Base-by-base conservation (phyloP, 2,888 invertebrate genomes). In the Laothoe populi region DNA sequence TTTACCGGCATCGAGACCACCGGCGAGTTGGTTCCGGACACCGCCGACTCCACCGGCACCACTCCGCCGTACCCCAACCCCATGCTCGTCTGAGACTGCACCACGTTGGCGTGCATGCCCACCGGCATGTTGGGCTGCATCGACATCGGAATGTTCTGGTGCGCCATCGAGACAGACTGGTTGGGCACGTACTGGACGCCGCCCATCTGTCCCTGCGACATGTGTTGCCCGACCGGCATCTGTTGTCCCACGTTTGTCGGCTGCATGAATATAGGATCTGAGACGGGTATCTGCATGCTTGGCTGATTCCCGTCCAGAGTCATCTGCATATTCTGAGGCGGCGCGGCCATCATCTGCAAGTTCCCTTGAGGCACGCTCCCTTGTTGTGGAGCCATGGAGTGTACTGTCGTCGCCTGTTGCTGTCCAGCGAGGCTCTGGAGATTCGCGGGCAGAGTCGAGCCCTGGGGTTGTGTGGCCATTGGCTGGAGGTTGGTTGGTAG, bases 361-460 rank as follows among this genome's bases (percentile, higher is more conserved):
- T 94, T 92, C 64, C 93, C 94, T 82, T 94, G 94, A 16, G 93
- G 91, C 78, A 94, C 93, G 71, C 88, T 94, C 67, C 93, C 93
- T 73, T 94, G 92, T 68, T 94, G 94, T 3, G 88, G 84, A 65
- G 88, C 85, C 80, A 92, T 91, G 44, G 84, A 76, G 69, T 92
- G 92, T 61, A 92, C 90, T 19, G 83, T 72, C 46, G 78, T 78
- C 5, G 90, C 84, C 74, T 94, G 90, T 77, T 93, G 94, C 69
- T 90, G 94, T 53, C 86, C 86, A 64, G 87, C 88, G 62, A 93
- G 73, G 59, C 88, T 88, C 77, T 94, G 94, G 72, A 94, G 87
- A 87, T 94, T 94, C 16, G 94, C 89, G 42, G 94, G 94, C 71
- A 94, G 86, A n/a, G 94, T 94, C 0, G 94, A 86, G n/a, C 94